Conservation (phyloP, 2,113 vertebrate species). For the Riparia riparia region DNA sequence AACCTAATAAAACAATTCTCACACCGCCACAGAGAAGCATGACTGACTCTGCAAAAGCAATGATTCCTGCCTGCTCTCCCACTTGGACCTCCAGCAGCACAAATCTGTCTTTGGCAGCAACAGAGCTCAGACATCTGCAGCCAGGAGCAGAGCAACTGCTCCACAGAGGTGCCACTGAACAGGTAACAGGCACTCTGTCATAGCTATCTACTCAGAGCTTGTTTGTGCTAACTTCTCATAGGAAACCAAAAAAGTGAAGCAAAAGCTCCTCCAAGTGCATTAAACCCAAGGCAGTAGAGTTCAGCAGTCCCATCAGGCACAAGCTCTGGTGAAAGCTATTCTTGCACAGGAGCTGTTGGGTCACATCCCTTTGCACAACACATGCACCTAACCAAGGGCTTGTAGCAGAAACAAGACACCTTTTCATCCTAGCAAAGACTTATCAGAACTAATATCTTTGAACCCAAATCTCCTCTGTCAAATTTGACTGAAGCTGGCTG, state of each 20-base stretch:
- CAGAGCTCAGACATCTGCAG: neutral
- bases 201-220: neutral
- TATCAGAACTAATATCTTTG: neutral
- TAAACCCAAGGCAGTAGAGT: neutral
- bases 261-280: neutral
- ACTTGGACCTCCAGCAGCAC: neutral
- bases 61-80: neutral
- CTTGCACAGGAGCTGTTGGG: rapidly evolving
- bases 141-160: neutral
- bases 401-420: neutral
- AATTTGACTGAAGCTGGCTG: neutral
- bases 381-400: neutral
- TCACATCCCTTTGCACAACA: neutral
- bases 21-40: neutral
- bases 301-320: neutral
- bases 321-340: neutral
- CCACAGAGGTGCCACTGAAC: neutral
- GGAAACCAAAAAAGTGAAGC: neutral
- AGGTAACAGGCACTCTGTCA: neutral
- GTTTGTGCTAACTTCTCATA: neutral
- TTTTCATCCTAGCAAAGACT: neutral
- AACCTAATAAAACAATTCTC: too few species aligned
- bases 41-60: neutral
- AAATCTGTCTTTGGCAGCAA: neutral
- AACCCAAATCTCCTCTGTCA: neutral